Base-by-base conservation (phyloP, 92 coral and sea anemone genomes). In the Phenganax marumi region DNA sequence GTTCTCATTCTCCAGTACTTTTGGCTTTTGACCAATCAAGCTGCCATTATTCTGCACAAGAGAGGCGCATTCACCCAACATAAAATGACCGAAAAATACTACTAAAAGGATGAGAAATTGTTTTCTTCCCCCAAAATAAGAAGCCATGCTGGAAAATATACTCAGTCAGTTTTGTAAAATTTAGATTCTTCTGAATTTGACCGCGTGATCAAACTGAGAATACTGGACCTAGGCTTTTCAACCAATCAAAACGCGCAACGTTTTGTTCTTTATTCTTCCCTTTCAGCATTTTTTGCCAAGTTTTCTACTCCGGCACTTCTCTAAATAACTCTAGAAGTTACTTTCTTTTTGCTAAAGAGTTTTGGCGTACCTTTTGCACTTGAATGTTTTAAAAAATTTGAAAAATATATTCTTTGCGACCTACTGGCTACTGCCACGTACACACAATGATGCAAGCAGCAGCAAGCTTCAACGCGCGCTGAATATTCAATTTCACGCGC, bases 201-300 rank as follows among this genome's bases (percentile, higher is more conserved):
- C 68, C 68, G 26, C 49, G 72, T 21, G 2, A 11, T 3, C 10
- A 66, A 49, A 48, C 49, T 18, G 72, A 12, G 25, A 33, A 22
- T 4, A 25, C 49, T 25, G 72, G 50, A 7, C 17, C 72, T 66
- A 66, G 72, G 6, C 6, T 25, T 25, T 66, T 66, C 50, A 66
- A 6, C 72, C 72, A 66, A 66, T 66, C 72, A 66, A 11, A 66
- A 10, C 72, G 12, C 72, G 72, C 72, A 66, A 66, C 72, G 72
- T 66, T 33, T 66, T 66, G 72, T 33, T 66, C 72, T 2, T 24
- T 24, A 12, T 8, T 7, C 14, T 19, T 47, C 17, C 25, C 17
- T 25, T 66, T 66, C 72, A 33, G 72, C 72, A 66, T 58, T 66
- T 66, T 18, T 62, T 19, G 33, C 3, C 10, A 8, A 19, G 22